Conservation (phyloP, 2,113 vertebrate species). For the Chunga burmeisteri region DNA sequence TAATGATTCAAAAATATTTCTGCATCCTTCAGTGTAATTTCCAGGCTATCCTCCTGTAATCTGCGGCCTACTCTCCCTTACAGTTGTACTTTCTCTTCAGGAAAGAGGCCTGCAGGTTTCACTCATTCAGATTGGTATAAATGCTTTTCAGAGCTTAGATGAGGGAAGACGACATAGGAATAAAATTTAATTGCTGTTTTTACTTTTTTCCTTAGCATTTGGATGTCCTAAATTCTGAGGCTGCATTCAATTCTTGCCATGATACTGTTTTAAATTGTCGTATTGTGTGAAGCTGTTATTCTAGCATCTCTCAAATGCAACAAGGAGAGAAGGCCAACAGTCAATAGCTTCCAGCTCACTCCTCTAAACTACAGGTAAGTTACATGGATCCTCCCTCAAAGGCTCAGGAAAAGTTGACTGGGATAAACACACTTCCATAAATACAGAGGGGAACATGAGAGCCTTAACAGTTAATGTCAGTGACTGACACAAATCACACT, state of each 20-base stretch:
- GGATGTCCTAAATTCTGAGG: not conserved
- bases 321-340: not conserved
- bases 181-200: not conserved
- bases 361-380: not conserved
- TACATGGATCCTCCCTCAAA: not conserved
- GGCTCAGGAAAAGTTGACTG: not conserved
- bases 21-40: not conserved
- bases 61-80: not conserved
- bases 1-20: conserved; percentile 12
- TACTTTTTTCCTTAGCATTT: not conserved
- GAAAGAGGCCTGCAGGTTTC: not conserved
- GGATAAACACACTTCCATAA: not conserved
- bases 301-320: not conserved
- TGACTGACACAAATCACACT: not conserved
- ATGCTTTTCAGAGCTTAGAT: not conserved
- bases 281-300: not conserved
- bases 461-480: not conserved
- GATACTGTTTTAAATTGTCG: not conserved
- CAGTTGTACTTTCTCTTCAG: not conserved
- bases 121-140: not conserved
- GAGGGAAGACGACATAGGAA: not conserved
- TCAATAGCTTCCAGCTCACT: not conserved
- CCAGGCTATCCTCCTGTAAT: not conserved
- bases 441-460: not conserved
- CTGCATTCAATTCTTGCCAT: not conserved